These are phyloP conservation scores for Phalacrocorax brasilianus DNA, from an alignment of 2,113 vertebrate genomes.

Conservation along the genomic window DNA sequence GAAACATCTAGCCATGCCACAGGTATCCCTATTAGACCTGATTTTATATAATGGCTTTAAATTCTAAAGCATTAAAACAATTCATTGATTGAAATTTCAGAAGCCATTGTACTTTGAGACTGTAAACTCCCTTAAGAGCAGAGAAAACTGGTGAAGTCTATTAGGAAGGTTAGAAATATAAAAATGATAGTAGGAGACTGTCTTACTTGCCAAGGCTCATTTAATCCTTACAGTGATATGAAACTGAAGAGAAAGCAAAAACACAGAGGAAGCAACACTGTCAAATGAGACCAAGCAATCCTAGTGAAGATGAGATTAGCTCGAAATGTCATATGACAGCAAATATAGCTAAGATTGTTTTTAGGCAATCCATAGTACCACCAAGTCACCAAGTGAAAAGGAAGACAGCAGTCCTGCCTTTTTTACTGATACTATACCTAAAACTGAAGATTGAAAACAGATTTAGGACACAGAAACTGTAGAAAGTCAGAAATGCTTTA, in stretches of 20 bases:
- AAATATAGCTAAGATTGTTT: not conserved
- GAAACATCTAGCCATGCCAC: not conserved
- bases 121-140: not conserved
- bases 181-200: not conserved
- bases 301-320: not conserved
- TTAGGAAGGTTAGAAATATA: not conserved
- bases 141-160: not conserved
- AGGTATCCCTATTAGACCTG: not conserved
- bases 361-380: not conserved
- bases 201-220: constrained; percentile 16
- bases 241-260: constrained; percentile 14
- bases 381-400: not conserved
- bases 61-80: not conserved
- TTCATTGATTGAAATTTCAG: not conserved
- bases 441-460: not conserved
- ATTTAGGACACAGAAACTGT: not conserved
- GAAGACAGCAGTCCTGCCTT: not conserved
- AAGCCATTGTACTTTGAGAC: not conserved
- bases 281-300: constrained; percentile 1
- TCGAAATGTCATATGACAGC: not conserved
- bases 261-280: not conserved
- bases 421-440: not conserved
- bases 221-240: constrained; percentile 1
- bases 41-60: not conserved
- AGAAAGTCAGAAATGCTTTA: not conserved